Evolutionary conservation across 1,140 invertebrate species (phyloP).

Genomic region (Drosophila lowei): DNA sequence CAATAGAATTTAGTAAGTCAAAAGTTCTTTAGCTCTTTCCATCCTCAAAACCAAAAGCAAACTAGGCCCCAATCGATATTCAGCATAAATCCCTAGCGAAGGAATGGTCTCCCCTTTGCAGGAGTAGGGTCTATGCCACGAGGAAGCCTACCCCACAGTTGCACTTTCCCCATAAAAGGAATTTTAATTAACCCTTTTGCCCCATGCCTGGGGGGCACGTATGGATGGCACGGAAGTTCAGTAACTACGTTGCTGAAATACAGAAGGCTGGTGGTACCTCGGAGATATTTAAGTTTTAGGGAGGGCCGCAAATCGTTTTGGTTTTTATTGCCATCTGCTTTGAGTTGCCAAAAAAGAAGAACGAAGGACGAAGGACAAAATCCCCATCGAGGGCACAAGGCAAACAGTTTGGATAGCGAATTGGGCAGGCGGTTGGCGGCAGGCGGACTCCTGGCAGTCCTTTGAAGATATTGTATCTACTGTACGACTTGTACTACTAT

Average conservation of each 20-base stretch:
- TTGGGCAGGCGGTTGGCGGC: background rate
- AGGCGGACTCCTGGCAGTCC: background rate
- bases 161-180: conserved; percentile 11
- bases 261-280: background rate
- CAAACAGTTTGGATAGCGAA: conserved; percentile 54
- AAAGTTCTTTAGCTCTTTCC: too few species aligned
- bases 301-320: conserved; percentile 38
- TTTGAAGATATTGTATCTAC: conserved; percentile 36
- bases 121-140: background rate
- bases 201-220: conserved; percentile 16
- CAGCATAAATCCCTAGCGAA: too few species aligned
- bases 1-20: too few species aligned
- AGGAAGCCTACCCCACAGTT: conserved; percentile 1
- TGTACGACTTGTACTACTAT: conserved; percentile 38
- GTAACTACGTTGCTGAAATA: too few species aligned
- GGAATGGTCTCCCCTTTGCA: too few species aligned
- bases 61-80: too few species aligned
- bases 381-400: conserved; percentile 27
- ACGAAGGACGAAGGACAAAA: conserved; percentile 11
- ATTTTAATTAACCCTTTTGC: conserved; percentile 51
- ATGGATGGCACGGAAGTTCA: too few species aligned
- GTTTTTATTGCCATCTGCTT: conserved; percentile 40
- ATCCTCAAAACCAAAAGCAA: too few species aligned
- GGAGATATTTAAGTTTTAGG: conserved; percentile 19
- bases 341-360: conserved; percentile 40